A percentile compares a stretch with the other conserved stretches of the same genome.
These are phyloP conservation scores for Bimastos eiseni DNA, from an alignment of 2,888 invertebrate species.

Conservation along the genomic window DNA sequence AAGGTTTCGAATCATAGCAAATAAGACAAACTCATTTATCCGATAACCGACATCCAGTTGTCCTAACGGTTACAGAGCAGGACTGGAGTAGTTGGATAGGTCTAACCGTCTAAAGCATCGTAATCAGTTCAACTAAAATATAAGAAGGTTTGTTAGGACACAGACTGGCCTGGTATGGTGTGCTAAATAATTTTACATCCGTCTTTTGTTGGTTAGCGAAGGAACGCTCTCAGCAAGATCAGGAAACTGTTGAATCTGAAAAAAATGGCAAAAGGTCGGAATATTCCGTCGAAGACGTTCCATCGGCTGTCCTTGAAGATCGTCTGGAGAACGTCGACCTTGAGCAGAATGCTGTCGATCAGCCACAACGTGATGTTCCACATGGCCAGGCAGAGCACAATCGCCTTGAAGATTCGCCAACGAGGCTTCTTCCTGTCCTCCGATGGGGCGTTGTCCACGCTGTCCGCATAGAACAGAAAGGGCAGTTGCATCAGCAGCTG, in stretches of 20 bases:
- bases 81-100: too few relatives aligned
- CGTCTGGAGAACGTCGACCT: neutral
- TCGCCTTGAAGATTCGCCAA: neutral
- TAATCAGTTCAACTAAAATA: neutral
- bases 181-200: neutral
- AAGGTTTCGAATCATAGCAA: neutral
- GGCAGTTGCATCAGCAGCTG: neutral
- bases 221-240: constrained; percentile 10
- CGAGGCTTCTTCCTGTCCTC: neutral
- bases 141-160: neutral
- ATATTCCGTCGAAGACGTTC: neutral
- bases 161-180: neutral
- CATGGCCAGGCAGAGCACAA: neutral
- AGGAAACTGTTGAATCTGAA: constrained; percentile 14
- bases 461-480: neutral
- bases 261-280: neutral
- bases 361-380: constrained; percentile 8
- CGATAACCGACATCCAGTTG: neutral
- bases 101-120: too few relatives aligned
- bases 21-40: neutral
- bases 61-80: neutral
- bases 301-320: neutral
- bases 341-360: neutral
- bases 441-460: neutral
- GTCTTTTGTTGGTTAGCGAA: neutral